Base-by-base conservation (phyloP, 2,888 invertebrate genomes). In the Scaptomyza reducta region DNA sequence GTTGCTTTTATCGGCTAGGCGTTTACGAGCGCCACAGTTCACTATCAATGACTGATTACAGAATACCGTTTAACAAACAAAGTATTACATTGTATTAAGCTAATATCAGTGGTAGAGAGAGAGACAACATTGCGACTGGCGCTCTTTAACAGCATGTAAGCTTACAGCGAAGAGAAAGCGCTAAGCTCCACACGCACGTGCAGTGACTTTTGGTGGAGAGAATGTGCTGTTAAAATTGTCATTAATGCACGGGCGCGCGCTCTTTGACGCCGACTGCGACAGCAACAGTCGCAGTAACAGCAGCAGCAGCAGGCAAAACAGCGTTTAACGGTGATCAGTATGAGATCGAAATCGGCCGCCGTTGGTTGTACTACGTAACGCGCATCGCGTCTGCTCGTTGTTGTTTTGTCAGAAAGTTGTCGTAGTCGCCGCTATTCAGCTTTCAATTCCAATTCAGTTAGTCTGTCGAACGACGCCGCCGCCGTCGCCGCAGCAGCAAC, bases 311-410 rank as follows among this genome's bases (percentile, higher is more conserved):
- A 74, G 59, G 40, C 65, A 57, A 57, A 57, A 59, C 65, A 70
- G 60, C 70, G 61, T 66, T 77, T 79, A 79, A 79, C 79, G 85
- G 79, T 74, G 75, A 81, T 89, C 88, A 88, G 82, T 83, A 72
- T 59, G 77, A 80, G 71, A 79, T 84, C 78, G 71, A 74, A 89
- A 82, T 84, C 89, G 84, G 82, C 70, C 76, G 79, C 50, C 67
- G 82, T 73, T 76, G 77, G 77, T 76, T 77, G 87, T 81, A 71
- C 70, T 81, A 70, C 71, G 70, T 69, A 73, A 64, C 54, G 69
- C 59, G 61, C 54, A 62, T 66, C 65, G 64, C 58, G 77, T 74
- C 16, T 65, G 71, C 10, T 47, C 54, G 69, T 56, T 55, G 57
- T 14, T 38, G 38, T 38, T 70, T 4, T 75, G 71, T 56, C 67